Evolutionary conservation across 2,888 invertebrate species (phyloP), one percentile per base, ranked within the genome.

Genomic region (Troilus luridus): DNA sequence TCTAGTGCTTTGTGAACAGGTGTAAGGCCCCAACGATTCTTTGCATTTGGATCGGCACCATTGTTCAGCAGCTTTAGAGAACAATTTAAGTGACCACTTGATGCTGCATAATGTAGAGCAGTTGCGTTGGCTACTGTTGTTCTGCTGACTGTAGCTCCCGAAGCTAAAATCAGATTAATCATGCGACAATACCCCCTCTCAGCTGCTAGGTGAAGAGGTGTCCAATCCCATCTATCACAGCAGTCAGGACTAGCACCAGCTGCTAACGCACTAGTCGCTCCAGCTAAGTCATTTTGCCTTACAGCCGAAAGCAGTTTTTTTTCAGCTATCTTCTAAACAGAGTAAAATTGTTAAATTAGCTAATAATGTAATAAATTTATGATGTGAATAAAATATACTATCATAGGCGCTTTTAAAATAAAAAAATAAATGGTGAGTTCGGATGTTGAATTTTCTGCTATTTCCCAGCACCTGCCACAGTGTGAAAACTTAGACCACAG

Each of bases 181-280:
- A 72, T 72, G 24, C 27, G 72, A 72, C 72, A 72, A 19, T 89
- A 67, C 11, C 89, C 89, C 21, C 89, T 27, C 10, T 64, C 27
- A 21, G 89, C 89, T 41, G 89, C 89, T 9, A 89, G 27, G 54
- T 89, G 89, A 19, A 89, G 89, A n/a, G 89, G 89, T 9, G 89
- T 89, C 64, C 89, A 54, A 41, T 64, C 64, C 64, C 62, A 89
- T 54, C 54, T 89, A 56, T 89, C 89, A 17, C 72, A 72, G 27
- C 72, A 72, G 72, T 72, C 27, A 72, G 72, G 72, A 0, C 72
- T 72, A 14, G 72, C 72, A 24, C 72, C 72, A 72, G 72, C 72
- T 2, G 24, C 72, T 7, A 72, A 27, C 6, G 72, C 72, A 72
- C 27, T 72, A 27, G 72, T 7, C 8, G 72, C 72, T 24, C 14